Evolutionary conservation across 1,140 invertebrate species (phyloP), one percentile per base, ranked within the genome.

Genomic region (Drosophila mayri): DNA sequence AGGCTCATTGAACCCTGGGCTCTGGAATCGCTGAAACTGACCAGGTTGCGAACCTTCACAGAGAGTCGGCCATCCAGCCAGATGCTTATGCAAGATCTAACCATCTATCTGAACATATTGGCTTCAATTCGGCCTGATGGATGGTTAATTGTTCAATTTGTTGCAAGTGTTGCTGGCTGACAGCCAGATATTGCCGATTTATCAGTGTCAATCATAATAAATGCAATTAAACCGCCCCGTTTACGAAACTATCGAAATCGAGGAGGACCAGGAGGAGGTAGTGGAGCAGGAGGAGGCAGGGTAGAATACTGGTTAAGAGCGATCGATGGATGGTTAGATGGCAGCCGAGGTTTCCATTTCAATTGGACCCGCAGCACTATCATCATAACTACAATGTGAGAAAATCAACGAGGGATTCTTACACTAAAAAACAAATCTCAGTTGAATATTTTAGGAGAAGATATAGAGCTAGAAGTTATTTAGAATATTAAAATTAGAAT

Each of bases 191-290:
- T 67, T 65, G 57, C 61, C 63, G 52, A 81, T 85, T 86, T 76
- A 63, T 72, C 71, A 83, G 84, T 83, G 84, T 88, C 84, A 88
- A 88, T 88, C 84, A 84, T 80, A 90, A 88, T 88, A 76, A 88
- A 84, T 80, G 84, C 84, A 88, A 88, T 88, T 84, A 84, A 84
- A 67, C 71, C 68, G 55, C 54, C 57, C 63, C 37, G 57, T 81
- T 77, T 64, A 64, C 74, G 74, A 82, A 82, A 82, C 79, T 64
- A 74, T 61, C 66, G 41, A 44, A 55, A 37, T 20, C 20, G 35
- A 9, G n/a, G 16, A 5, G 10, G 3, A 4, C 28, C 28, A 30
- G 47, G 1, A 30, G 47, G n/a, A n/a, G n/a, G n/a, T n/a, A n/a
- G 2, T 2, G 47, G 47, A 25, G 25, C 0, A 25, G 4, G 25